Base-by-base conservation (phyloP, 2,797 vertebrate species). In the Lithobates sylvaticus region DNA sequence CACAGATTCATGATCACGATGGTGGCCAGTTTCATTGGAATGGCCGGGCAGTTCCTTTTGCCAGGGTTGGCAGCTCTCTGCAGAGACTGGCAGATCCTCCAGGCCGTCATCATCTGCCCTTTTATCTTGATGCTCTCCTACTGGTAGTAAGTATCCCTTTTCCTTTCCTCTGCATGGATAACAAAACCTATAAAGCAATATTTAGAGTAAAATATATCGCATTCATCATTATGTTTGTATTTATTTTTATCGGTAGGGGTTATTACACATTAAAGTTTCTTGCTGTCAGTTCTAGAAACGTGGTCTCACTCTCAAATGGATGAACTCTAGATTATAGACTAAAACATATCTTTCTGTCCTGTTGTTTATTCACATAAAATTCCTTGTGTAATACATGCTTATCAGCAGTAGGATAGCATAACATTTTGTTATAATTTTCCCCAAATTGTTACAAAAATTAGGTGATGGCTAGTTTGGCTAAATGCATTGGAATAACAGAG, bases 1-100 rank as follows among this genome's bases (percentile, higher is more conserved):
- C 96, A 97, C 93, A 97, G 98, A 6, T 99, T 99, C 93, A 96
- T 97, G 95, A 95, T 99, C 95, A 98, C 98, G 23, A 99, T 99
- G 97, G 96, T 97, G 93, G 97, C 97, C 0, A 98, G 96, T 89
- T 98, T 99, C 90, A 95, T 99, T 76, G 95, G 96, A 91, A 97
- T 98, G 92, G 97, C 95, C 0, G 98, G 98, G 84, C 98, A 99
- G 93, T 96, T 99, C 75, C 94, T 99, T 88, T 97, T 99, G 97
- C 98, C 98, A 0, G 97, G 97, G n/a, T 94, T 99, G 91, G 98
- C 97, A 1, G 95, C 95, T 3, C 94, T 99, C 86, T 99, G 98
- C 91, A 95, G 95, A 76, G 97, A 98, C 91, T 99, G 98, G 98
- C 97, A 98, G 94, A 93, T 97, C 88, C 96, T 99, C 79, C 98